Conservation (phyloP, 2,888 invertebrate genomes). For the Axea sp. region DNA sequence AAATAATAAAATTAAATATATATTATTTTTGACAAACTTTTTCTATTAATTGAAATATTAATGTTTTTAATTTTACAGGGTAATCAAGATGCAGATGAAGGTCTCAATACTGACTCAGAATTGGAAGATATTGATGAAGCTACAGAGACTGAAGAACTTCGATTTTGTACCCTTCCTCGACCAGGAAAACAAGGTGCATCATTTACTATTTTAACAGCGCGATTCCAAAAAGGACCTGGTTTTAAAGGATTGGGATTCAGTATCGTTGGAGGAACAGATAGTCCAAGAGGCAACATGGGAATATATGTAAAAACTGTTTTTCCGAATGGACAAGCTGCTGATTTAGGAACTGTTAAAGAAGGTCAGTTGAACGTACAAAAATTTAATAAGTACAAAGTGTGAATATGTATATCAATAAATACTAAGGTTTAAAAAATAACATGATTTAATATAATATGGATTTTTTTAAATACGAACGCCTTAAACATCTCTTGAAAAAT, state of each 20-base stretch:
- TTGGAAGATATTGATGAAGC: constrained; percentile 79
- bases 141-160: constrained; percentile 81
- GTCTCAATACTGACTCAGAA: constrained; percentile 75
- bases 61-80: too few species aligned
- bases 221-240: constrained; percentile 89
- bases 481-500: too few species aligned
- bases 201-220: constrained; percentile 82
- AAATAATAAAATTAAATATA: too few species aligned
- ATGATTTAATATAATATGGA: too few species aligned
- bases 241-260: constrained; percentile 93
- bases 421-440: too few species aligned
- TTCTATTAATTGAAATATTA: too few species aligned
- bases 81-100: constrained; percentile 74
- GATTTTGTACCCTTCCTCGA: constrained; percentile 83
- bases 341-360: constrained; percentile 88
- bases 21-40: too few species aligned
- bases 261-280: constrained; percentile 92
- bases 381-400: too few species aligned
- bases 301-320: constrained; percentile 94
- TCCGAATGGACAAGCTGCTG: constrained; percentile 91
- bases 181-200: constrained; percentile 80
- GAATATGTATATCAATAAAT: too few species aligned
- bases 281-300: constrained; percentile 91
- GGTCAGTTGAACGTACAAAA: too few species aligned
- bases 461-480: too few species aligned